Percentiles rank a stretch among this genome's conserved stretches.
Evolutionary conservation across 1,140 invertebrate genomes (phyloP).

Genomic region (Druon quercuslanigerum): DNA sequence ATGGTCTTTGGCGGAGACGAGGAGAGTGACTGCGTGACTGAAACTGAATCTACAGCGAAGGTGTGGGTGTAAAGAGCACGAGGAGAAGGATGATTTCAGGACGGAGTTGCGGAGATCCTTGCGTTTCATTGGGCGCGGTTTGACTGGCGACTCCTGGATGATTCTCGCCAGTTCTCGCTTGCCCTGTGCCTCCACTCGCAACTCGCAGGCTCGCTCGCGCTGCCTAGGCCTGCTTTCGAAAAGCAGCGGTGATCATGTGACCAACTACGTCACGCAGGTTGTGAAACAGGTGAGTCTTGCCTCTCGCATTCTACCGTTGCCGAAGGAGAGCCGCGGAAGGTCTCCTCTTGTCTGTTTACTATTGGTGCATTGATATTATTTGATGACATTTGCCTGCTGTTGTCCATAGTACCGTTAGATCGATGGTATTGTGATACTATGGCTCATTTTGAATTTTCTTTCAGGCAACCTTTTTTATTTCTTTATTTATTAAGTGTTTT

Average conservation of each 20-base stretch:
- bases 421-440: background rate
- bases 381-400: no score
- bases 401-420: no score
- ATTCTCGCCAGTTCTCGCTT: constrained; percentile 16
- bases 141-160: constrained; percentile 59
- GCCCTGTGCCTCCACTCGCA: constrained; percentile 15
- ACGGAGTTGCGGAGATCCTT: constrained; percentile 38
- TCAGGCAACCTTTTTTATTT: background rate
- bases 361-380: no score
- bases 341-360: background rate
- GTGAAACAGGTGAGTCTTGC: constrained; percentile 72
- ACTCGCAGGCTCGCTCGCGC: constrained; percentile 39
- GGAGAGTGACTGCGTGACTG: background rate
- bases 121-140: constrained; percentile 66
- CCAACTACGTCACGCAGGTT: constrained; percentile 71
- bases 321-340: background rate
- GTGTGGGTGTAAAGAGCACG: constrained; percentile 36
- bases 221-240: constrained; percentile 57
- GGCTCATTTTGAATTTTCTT: background rate
- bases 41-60: constrained; percentile 11
- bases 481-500: background rate
- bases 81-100: constrained; percentile 9
- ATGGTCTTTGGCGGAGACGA: background rate
- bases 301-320: background rate
- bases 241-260: constrained; percentile 69